phyloP scores from a whole-genome alignment of 2,888 invertebrate genomes.

The Drosophila falleni region DNA sequence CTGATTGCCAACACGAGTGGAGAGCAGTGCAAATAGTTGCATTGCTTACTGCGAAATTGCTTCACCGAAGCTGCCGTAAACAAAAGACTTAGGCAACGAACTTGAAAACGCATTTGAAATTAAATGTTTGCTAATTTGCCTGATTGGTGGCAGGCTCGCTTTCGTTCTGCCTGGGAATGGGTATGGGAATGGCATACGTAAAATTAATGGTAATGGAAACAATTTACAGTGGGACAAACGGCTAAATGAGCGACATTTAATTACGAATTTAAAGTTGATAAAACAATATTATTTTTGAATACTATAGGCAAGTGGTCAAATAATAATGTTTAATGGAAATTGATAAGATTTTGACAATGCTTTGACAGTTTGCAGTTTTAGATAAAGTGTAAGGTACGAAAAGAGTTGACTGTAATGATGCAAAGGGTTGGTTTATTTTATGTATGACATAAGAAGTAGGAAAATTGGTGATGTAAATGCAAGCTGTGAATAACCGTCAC shows the following conservation, averaged over 20 bases:
- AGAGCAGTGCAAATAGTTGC: slow-evolving; percentile 57
- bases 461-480: too few species aligned
- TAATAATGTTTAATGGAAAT: too few species aligned
- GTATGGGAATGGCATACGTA: slow-evolving; percentile 11
- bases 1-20: slow-evolving; percentile 71
- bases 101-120: slow-evolving; percentile 70
- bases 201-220: slow-evolving; percentile 10
- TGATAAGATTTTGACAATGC: too few species aligned
- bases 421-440: too few species aligned
- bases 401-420: too few species aligned
- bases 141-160: slow-evolving; percentile 63
- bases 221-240: neutral
- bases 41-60: slow-evolving; percentile 24
- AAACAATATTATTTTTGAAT: neutral
- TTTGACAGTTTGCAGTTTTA: too few species aligned
- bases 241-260: too few species aligned
- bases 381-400: too few species aligned
- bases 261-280: neutral
- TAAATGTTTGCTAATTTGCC: slow-evolving; percentile 77
- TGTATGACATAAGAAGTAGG: too few species aligned
- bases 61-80: slow-evolving; percentile 30
- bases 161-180: slow-evolving; percentile 37
- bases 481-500: too few species aligned
- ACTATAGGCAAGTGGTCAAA: too few species aligned
- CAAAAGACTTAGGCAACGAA: slow-evolving; percentile 77